Conservation (phyloP, 1,140 invertebrate genomes). For the Branchinecta lynchi region DNA sequence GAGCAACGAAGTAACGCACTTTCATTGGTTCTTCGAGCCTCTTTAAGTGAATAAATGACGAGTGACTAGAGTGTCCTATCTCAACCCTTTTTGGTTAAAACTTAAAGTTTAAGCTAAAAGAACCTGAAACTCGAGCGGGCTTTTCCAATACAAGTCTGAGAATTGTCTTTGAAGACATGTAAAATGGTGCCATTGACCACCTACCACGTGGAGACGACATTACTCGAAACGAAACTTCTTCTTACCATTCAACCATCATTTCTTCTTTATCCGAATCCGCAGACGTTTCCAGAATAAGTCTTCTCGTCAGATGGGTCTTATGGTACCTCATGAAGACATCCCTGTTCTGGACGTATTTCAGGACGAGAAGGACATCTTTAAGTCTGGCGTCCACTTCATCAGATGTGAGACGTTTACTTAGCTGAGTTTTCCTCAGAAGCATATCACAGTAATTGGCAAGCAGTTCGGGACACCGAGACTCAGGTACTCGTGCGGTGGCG, state of each 20-base stretch:
- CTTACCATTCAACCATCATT: constrained; percentile 92
- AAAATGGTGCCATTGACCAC: too few species aligned
- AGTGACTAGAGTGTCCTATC: too few species aligned
- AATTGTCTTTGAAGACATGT: too few species aligned
- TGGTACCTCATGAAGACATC: constrained; percentile 99
- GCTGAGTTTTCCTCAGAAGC: constrained; percentile 83
- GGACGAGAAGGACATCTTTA: constrained; percentile 78
- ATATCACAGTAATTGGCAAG: constrained; percentile 99
- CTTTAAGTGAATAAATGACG: too few species aligned
- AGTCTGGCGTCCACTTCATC: constrained; percentile 93
- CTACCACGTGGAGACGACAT: too few species aligned
- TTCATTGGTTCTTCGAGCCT: too few species aligned
- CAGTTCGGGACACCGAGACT: constrained; percentile 96
- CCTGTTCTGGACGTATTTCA: constrained; percentile 99
- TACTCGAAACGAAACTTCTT: constrained; percentile 26
- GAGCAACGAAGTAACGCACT: too few species aligned
- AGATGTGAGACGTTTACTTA: constrained; percentile 89
- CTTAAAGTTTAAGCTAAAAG: too few species aligned
- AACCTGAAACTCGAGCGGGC: too few species aligned
- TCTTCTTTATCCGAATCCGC: constrained; percentile 99
- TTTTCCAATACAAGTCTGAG: too few species aligned
- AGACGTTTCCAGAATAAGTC: constrained; percentile 87
- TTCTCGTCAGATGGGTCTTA: constrained; percentile 89
- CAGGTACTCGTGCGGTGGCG: constrained; percentile 38
- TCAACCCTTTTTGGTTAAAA: too few species aligned